Base-by-base conservation (phyloP, 2,888 invertebrate species). In the Xestobium rufovillosum region DNA sequence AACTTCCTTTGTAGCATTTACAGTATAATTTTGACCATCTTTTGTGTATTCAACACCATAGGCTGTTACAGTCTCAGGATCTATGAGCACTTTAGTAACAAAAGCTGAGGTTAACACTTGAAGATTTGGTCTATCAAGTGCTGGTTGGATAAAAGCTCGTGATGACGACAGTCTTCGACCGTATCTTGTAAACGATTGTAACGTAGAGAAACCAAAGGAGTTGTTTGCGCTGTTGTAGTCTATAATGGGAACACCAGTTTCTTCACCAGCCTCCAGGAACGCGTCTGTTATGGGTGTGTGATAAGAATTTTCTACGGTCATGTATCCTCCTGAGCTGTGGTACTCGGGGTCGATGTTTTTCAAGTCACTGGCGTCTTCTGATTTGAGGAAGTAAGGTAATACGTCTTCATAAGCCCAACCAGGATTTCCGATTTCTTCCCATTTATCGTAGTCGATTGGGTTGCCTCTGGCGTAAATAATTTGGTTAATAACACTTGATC, bases 381-480 rank as follows among this genome's bases (percentile, higher is more conserved):
- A 73, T 60, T 77, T 75, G 38, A 69, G 64, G 48, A 70, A 80
- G 52, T 79, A 75, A 1, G 71, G 72, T 6, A 73, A 57, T 2
- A 65, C 72, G 1, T 78, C 76, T 0, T 66, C 52, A 50, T 76
- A 78, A 2, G 80, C 72, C 74, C 73, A 63, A 3, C 59, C 60
- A 1, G 47, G 44, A 32, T n/a, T n/a, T n/a, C n/a, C n/a, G n/a
- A n/a, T n/a, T 8, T 49, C 55, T 36, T 65, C 69, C 76, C 76
- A 86, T 60, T 69, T 63, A 48, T 86, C 78, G 62, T 79, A 86
- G 53, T 86, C 83, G 11, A 68, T 64, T 2, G 73, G 74, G 51
- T 75, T 70, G 1, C 76, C 76, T 34, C 76, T 60, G 1, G 71
- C 68, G 52, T 75, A 76, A 43, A 70, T 70, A 73, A 75, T 75